Conservation (phyloP, 2,113 vertebrate species). For the Podocnemis expansa region DNA sequence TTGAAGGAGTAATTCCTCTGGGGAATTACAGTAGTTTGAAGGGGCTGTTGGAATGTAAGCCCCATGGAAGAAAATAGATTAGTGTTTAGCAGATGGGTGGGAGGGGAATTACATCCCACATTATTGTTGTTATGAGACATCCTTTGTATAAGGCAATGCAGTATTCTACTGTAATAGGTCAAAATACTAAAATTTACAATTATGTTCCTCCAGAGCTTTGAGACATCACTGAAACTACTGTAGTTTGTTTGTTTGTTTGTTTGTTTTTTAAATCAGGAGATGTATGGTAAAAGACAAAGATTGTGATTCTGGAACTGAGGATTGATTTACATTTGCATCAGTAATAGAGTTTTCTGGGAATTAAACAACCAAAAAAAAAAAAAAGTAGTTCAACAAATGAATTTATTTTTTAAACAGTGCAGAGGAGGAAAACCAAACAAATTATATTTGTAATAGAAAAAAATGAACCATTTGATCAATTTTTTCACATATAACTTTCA, state of each 20-base stretch:
- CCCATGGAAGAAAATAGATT: neutral
- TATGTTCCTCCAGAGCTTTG: slow-evolving; percentile 39
- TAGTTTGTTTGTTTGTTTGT: too few species aligned
- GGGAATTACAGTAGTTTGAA: slow-evolving; percentile 53
- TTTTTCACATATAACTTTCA: slow-evolving; percentile 67
- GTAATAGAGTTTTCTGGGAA: neutral
- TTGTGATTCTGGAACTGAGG: neutral
- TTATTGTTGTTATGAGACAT: slow-evolving; percentile 57
- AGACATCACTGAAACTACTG: slow-evolving; percentile 25
- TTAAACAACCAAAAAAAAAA: too few species aligned
- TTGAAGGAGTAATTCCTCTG: slow-evolving; percentile 55
- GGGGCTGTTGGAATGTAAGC: slow-evolving; percentile 43
- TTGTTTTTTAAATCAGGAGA: slow-evolving; percentile 43
- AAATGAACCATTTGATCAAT: slow-evolving; percentile 67
- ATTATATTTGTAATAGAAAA: slow-evolving; percentile 1
- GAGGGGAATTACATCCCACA: slow-evolving; percentile 55
- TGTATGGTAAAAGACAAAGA: slow-evolving; percentile 23
- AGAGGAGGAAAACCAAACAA: slow-evolving; percentile 44
- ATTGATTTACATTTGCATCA: neutral
- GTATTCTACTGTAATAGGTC: slow-evolving; percentile 34
- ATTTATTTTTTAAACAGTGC: neutral
- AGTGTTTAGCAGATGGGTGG: slow-evolving; percentile 48
- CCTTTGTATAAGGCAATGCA: slow-evolving; percentile 18
- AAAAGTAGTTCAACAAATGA: neutral
- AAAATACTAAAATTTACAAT: slow-evolving; percentile 39